phyloP scores from a whole-genome alignment of 2,113 vertebrate species.

The Caranx ignobilis region DNA sequence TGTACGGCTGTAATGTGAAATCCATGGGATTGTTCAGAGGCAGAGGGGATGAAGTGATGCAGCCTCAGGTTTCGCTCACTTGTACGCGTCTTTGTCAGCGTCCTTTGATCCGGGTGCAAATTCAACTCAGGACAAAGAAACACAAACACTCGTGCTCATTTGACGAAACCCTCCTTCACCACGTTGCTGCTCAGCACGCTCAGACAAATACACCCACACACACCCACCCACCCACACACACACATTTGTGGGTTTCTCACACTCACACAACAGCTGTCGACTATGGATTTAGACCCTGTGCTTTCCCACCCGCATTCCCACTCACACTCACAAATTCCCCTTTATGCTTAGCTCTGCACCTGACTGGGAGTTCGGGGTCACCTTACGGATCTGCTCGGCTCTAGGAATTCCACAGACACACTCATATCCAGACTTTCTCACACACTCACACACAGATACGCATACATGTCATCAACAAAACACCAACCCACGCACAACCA shows the following conservation, averaged over 20 bases:
- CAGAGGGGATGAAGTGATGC: slow-evolving; percentile 29
- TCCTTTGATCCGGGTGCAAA: slow-evolving; percentile 70
- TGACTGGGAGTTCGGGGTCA: slow-evolving; percentile 81
- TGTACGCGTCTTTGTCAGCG: slow-evolving; percentile 52
- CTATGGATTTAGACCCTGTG: slow-evolving; percentile 76
- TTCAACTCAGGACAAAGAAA: slow-evolving; percentile 63
- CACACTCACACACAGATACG: slow-evolving; percentile 43
- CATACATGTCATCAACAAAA: slow-evolving; percentile 54
- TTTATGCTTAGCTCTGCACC: slow-evolving; percentile 79
- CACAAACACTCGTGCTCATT: slow-evolving; percentile 60
- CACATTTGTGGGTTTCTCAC: slow-evolving; percentile 15
- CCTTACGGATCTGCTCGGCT: slow-evolving; percentile 72
- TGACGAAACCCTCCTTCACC: slow-evolving; percentile 51
- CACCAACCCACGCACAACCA: slow-evolving; percentile 62
- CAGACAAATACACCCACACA: slow-evolving; percentile 54
- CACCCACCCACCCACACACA: slow-evolving; percentile 44
- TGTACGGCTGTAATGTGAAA: slow-evolving; percentile 56
- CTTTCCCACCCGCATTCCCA: slow-evolving; percentile 77
- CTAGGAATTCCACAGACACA: slow-evolving; percentile 67
- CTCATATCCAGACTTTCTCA: slow-evolving; percentile 46
- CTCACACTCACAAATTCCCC: slow-evolving; percentile 78
- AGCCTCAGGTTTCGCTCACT: slow-evolving; percentile 69
- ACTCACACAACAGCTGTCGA: slow-evolving; percentile 80
- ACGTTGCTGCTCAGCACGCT: slow-evolving; percentile 39
- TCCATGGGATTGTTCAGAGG: slow-evolving; percentile 48